Conservation (phyloP, 2,888 invertebrate genomes). For the Nudaria mundana region DNA sequence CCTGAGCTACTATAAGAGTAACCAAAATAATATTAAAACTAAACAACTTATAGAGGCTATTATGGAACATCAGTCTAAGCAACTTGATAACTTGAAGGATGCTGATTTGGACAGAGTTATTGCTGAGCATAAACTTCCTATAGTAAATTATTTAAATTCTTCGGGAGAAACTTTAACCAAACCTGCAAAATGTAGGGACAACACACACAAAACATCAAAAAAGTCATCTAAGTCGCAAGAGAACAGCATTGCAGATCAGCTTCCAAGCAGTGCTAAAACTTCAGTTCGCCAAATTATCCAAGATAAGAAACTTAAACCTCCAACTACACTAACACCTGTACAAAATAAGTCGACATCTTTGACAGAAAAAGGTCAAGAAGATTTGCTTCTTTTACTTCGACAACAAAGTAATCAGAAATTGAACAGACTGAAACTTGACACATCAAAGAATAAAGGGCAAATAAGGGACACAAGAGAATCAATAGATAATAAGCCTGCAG, state of each 20-base stretch:
- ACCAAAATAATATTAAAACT: constrained; percentile 48
- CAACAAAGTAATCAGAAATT: constrained; percentile 51
- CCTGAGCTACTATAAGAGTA: constrained; percentile 68
- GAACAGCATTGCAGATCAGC: constrained; percentile 14
- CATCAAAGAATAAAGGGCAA: constrained; percentile 9
- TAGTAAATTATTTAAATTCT: constrained; percentile 1
- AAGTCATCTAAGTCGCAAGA: constrained; percentile 8
- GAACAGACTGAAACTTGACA: constrained; percentile 10
- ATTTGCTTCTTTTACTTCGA: constrained; percentile 48
- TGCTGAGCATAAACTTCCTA: constrained; percentile 20
- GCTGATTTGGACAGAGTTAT: constrained; percentile 19
- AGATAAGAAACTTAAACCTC: constrained; percentile 4
- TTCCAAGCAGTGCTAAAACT: constrained; percentile 7
- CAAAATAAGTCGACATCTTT: constrained; percentile 21
- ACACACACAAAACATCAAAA: constrained; percentile 10
- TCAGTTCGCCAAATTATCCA: constrained; percentile 7
- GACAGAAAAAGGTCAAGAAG: constrained; percentile 56
- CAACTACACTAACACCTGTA: background rate
- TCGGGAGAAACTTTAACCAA: constrained; percentile 7
- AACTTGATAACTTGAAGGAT: constrained; percentile 8
- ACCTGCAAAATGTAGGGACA: constrained; percentile 4
- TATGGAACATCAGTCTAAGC: constrained; percentile 23
- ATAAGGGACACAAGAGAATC: constrained; percentile 12
- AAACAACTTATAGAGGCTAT: constrained; percentile 33
- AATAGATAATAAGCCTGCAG: constrained; percentile 6